A percentile compares a stretch with the other conserved stretches of the same genome.
These are phyloP conservation scores for Lutraria lutraria DNA, from an alignment of 2,888 invertebrate genomes.

Conservation along the genomic window DNA sequence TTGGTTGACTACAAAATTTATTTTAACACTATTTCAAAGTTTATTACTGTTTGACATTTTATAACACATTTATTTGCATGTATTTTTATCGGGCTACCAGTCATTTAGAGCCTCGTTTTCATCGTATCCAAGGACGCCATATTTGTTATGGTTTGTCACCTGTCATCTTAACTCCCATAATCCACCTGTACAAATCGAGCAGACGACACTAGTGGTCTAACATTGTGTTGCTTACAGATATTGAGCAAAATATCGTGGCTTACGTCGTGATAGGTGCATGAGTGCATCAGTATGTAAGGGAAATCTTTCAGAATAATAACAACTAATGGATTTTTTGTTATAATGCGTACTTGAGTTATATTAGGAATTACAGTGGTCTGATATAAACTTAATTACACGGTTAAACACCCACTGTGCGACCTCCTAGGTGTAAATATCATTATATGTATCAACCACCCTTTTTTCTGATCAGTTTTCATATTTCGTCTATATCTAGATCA, in stretches of 20 bases:
- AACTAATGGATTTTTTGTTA: too few species aligned
- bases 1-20: constrained; percentile 1
- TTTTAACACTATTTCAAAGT: not conserved
- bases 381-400: too few species aligned
- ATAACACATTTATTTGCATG: constrained; percentile 28
- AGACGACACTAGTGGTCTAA: constrained; percentile 22
- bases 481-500: too few species aligned
- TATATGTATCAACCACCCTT: too few species aligned
- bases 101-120: constrained; percentile 61
- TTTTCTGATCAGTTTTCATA: too few species aligned
- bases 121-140: constrained; percentile 73
- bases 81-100: constrained; percentile 33
- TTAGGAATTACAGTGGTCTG: too few species aligned
- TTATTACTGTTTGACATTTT: constrained; percentile 15
- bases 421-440: too few species aligned
- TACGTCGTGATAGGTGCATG: not conserved
- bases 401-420: too few species aligned
- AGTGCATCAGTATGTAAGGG: too few species aligned
- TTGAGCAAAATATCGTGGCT: not conserved
- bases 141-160: constrained; percentile 60
- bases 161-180: constrained; percentile 49
- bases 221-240: not conserved
- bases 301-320: too few species aligned
- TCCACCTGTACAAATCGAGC: constrained; percentile 40
- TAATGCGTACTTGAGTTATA: too few species aligned